phyloP scores from a whole-genome alignment of 2,888 invertebrate genomes.

The Copidosoma aretas region DNA sequence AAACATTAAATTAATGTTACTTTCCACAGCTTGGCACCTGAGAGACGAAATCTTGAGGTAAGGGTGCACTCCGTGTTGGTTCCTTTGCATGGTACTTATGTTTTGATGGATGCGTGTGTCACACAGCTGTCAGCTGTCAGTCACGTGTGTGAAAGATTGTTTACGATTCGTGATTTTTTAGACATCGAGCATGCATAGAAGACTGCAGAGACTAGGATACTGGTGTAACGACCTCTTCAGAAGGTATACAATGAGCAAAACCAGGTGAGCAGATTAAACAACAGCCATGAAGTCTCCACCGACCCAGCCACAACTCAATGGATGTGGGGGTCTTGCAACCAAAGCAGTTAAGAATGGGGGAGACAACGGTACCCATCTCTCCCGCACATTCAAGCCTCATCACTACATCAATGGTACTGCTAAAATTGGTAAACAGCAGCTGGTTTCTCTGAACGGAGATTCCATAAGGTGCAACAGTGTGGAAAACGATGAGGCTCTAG shows the following conservation, averaged over 20 bases:
- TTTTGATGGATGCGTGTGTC: not conserved
- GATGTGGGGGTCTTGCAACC: constrained; percentile 26
- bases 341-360: constrained; percentile 30
- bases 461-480: constrained; percentile 56
- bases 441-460: constrained; percentile 56
- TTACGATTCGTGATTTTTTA: constrained; percentile 8
- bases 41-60: not conserved
- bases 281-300: constrained; percentile 46
- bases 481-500: constrained; percentile 53
- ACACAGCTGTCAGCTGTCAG: constrained; percentile 38
- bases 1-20: not conserved
- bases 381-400: constrained; percentile 25
- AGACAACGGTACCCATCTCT: constrained; percentile 21
- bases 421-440: constrained; percentile 50
- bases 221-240: constrained; percentile 10
- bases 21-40: not conserved
- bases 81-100: not conserved
- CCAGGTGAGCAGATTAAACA: constrained; percentile 20
- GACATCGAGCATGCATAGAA: constrained; percentile 24
- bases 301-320: constrained; percentile 35
- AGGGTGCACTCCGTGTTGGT: not conserved
- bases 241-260: constrained; percentile 10
- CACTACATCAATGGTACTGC: constrained; percentile 30
- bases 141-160: constrained; percentile 1
- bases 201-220: not conserved